These are phyloP conservation scores for Vireo griseus DNA, from an alignment of 2,797 vertebrate species.

Conservation along the genomic window DNA sequence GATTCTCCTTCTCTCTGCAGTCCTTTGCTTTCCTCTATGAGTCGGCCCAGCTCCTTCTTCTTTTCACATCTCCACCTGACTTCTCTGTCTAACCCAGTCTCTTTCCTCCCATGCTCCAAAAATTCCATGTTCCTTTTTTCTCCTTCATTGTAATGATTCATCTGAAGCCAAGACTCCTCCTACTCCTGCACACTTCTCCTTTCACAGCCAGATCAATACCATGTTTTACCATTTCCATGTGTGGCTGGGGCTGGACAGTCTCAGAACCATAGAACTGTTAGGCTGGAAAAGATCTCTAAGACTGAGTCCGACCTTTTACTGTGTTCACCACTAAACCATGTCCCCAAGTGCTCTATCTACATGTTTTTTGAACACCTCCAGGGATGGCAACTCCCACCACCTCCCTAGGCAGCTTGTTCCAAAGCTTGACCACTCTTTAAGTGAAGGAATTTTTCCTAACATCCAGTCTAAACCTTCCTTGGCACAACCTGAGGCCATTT, in stretches of 20 bases:
- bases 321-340: neutral
- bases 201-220: neutral
- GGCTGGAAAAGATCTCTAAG: neutral
- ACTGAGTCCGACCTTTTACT: neutral
- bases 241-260: neutral
- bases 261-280: neutral
- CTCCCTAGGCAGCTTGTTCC: neutral
- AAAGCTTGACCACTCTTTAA: neutral
- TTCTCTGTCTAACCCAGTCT: neutral
- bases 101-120: neutral
- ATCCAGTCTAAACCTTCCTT: neutral
- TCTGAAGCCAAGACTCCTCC: neutral
- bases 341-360: no score
- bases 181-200: neutral
- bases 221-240: accelerated
- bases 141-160: neutral
- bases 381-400: neutral
- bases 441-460: neutral
- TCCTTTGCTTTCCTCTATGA: neutral
- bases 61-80: neutral
- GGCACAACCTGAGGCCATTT: neutral
- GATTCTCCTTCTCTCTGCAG: neutral
- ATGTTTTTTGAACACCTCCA: neutral
- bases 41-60: neutral
- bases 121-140: neutral